A percentile compares a stretch with the other conserved stretches of the same genome.
These are phyloP conservation scores for Xiphophorus hellerii DNA, from an alignment of 2,113 vertebrate species.

Conservation along the genomic window DNA sequence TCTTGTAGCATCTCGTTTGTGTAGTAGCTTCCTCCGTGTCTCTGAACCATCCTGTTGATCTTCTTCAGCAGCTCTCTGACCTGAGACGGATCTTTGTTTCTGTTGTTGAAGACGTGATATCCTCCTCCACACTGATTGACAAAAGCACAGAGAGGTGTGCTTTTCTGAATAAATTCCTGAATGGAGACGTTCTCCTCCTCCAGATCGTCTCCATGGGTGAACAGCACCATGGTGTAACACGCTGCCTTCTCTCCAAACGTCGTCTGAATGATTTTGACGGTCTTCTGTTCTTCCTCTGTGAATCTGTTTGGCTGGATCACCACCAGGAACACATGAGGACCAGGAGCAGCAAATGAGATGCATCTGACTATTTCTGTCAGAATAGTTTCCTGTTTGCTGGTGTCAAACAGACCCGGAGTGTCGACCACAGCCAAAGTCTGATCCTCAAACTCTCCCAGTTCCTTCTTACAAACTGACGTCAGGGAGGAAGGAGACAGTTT, in stretches of 20 bases:
- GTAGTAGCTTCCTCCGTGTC: neutral
- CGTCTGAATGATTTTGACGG: neutral
- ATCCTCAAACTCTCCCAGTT: neutral
- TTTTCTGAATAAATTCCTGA: neutral
- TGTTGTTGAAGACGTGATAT: neutral
- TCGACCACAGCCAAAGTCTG: neutral
- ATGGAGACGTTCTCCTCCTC: neutral
- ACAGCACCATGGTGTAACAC: neutral
- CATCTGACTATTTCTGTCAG: neutral
- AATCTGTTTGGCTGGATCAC: neutral
- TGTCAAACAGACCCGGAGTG: constrained; percentile 18
- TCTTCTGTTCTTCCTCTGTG: neutral
- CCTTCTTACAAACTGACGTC: neutral
- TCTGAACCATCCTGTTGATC: neutral
- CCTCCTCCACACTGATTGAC: neutral
- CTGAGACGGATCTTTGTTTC: neutral
- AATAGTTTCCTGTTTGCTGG: neutral
- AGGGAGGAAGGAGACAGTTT: too few relatives aligned
- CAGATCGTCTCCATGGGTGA: too few relatives aligned
- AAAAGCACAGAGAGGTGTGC: too few relatives aligned
- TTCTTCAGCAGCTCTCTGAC: neutral
- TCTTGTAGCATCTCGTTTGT: neutral
- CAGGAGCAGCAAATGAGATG: neutral
- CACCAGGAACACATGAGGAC: neutral
- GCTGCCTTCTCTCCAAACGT: neutral